Percentiles rank a stretch among this genome's conserved stretches.
Conservation (phyloP, 2,888 invertebrate genomes). For the Trachelus tabidus region DNA sequence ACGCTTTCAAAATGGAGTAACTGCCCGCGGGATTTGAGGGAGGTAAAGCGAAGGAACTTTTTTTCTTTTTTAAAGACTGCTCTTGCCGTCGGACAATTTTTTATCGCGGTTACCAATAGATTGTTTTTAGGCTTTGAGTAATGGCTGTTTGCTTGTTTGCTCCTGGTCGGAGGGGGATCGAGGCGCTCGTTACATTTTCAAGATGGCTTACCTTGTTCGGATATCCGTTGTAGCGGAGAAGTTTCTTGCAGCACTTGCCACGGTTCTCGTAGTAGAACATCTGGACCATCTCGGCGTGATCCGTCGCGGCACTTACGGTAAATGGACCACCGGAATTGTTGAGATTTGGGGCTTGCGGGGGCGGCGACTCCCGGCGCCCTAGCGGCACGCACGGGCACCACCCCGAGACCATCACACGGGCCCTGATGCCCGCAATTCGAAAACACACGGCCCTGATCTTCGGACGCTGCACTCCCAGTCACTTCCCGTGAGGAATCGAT, state of each 20-base stretch:
- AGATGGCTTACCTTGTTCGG: constrained; percentile 77
- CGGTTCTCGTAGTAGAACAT: constrained; percentile 82
- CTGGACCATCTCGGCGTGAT: constrained; percentile 70
- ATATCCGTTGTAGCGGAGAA: constrained; percentile 83
- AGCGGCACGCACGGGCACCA: constrained; percentile 69
- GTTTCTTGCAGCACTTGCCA: constrained; percentile 85
- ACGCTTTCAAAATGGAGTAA: no score
- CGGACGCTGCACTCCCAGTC: constrained; percentile 20
- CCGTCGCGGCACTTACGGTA: constrained; percentile 60
- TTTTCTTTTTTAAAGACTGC: no score
- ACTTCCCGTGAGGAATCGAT: constrained; percentile 16
- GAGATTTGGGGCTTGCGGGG: constrained; percentile 52
- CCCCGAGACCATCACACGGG: constrained; percentile 64
- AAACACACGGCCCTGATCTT: constrained; percentile 34
- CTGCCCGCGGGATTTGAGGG: no score
- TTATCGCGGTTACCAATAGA: no score
- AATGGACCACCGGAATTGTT: constrained; percentile 55
- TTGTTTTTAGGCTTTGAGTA: no score
- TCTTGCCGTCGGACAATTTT: no score
- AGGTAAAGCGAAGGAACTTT: no score
- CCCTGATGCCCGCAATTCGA: constrained; percentile 42
- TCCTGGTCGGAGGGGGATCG: no score
- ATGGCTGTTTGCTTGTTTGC: no score
- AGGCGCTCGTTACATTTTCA: no score
- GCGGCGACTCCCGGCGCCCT: constrained; percentile 64